phyloP scores from a whole-genome alignment of 2,113 vertebrate genomes.

The Xenopus borealis region DNA sequence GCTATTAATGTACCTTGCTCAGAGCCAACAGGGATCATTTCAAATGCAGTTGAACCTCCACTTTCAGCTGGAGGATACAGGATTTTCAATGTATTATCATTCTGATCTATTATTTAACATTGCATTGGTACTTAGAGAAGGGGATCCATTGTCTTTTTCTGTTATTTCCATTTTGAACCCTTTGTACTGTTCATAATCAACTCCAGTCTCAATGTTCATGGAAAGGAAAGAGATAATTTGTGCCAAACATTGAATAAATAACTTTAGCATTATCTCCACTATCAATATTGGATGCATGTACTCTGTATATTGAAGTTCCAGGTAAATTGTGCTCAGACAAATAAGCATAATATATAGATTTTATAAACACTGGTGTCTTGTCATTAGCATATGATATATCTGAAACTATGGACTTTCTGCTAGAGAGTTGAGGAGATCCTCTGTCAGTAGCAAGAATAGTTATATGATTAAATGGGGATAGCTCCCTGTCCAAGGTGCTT shows the following conservation, averaged over 20 bases:
- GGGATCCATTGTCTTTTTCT: constrained; percentile 43
- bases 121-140: constrained; percentile 52
- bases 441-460: constrained; percentile 58
- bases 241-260: constrained; percentile 58
- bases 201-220: constrained; percentile 50
- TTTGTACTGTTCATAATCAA: constrained; percentile 53
- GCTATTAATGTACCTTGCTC: constrained; percentile 49
- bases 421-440: constrained; percentile 63
- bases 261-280: constrained; percentile 63
- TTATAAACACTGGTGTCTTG: constrained; percentile 53
- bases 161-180: constrained; percentile 10
- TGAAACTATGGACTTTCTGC: constrained; percentile 63
- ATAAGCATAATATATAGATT: constrained; percentile 48
- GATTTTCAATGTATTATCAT: constrained; percentile 52
- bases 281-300: constrained; percentile 65
- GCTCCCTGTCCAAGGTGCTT: constrained; percentile 62
- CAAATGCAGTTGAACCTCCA: neutral
- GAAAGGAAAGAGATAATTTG: constrained; percentile 46
- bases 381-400: constrained; percentile 63
- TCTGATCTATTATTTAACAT: constrained; percentile 56
- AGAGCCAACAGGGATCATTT: constrained; percentile 42
- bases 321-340: constrained; percentile 63
- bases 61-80: constrained; percentile 14
- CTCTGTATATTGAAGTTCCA: constrained; percentile 58
- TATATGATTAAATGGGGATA: constrained; percentile 49